phyloP scores from a whole-genome alignment of 2,797 vertebrate species.

The Eleutherodactylus coqui region DNA sequence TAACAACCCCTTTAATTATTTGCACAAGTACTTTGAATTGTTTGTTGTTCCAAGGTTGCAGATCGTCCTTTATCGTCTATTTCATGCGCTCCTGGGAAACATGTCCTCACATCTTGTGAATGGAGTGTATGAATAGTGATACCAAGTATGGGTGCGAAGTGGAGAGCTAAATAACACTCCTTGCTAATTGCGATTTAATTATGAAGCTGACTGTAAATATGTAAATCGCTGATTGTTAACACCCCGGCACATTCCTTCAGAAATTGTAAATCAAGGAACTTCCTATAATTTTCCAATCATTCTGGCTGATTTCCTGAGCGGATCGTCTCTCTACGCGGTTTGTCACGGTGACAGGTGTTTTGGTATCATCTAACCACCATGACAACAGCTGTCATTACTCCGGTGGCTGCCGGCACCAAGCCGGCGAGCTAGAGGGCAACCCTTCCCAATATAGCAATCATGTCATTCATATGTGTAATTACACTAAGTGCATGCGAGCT shows the following conservation, averaged over 20 bases:
- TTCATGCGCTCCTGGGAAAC: not conserved
- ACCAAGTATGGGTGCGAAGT: not conserved
- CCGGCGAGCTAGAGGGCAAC: constrained; percentile 16
- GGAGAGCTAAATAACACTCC: not conserved
- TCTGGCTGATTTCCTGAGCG: constrained; percentile 47
- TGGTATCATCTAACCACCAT: constrained; percentile 47
- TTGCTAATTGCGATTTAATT: constrained; percentile 16
- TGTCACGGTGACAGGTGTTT: constrained; percentile 52
- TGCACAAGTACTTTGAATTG: no score
- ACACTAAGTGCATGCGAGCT: constrained; percentile 24
- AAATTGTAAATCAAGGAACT: constrained; percentile 50
- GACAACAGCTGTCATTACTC: constrained; percentile 50
- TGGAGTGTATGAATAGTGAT: not conserved
- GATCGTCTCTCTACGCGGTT: constrained; percentile 16
- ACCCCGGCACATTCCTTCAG: constrained; percentile 42
- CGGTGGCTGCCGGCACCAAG: constrained; percentile 24
- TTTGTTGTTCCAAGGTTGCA: no score
- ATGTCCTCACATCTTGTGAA: not conserved
- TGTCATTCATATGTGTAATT: constrained; percentile 38
- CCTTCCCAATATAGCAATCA: constrained; percentile 26
- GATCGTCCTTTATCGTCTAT: not conserved
- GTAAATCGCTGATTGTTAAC: constrained; percentile 22
- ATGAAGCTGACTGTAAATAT: not conserved
- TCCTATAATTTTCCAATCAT: constrained; percentile 56
- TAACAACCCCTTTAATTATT: no score